Evolutionary conservation across 2,797 vertebrate genomes (phyloP), one percentile per base, ranked within the genome.

Genomic region (Synanceia verrucosa): DNA sequence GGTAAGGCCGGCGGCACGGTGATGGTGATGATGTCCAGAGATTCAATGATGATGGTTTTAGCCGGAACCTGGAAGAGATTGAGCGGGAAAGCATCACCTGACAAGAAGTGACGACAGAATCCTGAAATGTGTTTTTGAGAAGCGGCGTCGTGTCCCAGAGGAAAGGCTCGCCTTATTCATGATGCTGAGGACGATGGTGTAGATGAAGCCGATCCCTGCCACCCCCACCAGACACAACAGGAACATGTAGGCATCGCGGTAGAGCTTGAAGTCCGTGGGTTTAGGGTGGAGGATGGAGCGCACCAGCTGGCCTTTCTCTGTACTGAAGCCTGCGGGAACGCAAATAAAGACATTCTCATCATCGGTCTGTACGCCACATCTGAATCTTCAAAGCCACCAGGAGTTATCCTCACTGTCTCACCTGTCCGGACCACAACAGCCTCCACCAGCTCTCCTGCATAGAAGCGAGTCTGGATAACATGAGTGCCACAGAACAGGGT

Each of bases 1-100:
- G 97, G 98, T 61, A 99, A 94, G 0, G 97, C 97, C 7, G 97
- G 97, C 4, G 98, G 97, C 70, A 99, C 97, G 0, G 97, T 97
- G 86, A 99, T 99, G 75, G 96, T 98, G 90, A 99, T 95, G 62
- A 99, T 98, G 92, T 99, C 97, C 84, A 99, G 94, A 70, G 97
- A 97, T 71, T 99, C 94, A 0, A 95, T 92, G 78, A 98, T 90
- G 86, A 99, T 98, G 62, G 89, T 94, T 39, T 80, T 80, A 31
- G 88, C 92, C 9, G 95, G 83, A 82, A 96, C 96, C 97, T 99
- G 85, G 11, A 53, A 3, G 24, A 26, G 23, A 50, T 36, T 0
- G 0, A 53, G 18, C n/a, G 33, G 36, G 6, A 28, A 52, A 46
- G 36, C 2, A 19, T 31, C 16, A 37, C 1, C 9, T 9, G 28